These are phyloP conservation scores for Ceyx cyanopectus DNA, from an alignment of 2,113 vertebrate species.

Conservation along the genomic window DNA sequence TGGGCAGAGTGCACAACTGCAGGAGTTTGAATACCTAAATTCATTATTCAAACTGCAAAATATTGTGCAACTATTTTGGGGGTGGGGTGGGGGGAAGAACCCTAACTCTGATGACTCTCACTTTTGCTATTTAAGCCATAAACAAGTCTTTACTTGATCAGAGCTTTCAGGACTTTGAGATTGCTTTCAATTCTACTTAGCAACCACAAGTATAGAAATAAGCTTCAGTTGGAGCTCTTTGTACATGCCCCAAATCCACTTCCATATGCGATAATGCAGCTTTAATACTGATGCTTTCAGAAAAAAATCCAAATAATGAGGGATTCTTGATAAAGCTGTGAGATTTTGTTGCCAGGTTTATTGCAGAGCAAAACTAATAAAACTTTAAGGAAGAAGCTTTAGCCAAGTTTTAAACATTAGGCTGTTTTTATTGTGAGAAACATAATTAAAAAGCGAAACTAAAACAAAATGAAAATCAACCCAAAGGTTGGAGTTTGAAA, in stretches of 20 bases:
- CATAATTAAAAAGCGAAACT: background rate
- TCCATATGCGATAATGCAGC: background rate
- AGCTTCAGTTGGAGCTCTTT: background rate
- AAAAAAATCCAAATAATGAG: constrained; percentile 34
- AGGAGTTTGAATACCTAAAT: background rate
- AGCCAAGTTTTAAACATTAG: constrained; percentile 37
- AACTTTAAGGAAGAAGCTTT: constrained; percentile 37
- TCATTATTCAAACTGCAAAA: background rate
- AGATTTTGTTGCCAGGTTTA: constrained; percentile 39
- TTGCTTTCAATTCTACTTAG: background rate
- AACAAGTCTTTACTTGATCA: background rate
- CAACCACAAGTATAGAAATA: background rate
- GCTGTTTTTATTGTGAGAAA: constrained; percentile 27
- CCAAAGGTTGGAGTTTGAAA: background rate
- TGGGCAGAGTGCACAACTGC: background rate
- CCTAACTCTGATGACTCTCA: background rate
- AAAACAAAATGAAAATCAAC: background rate
- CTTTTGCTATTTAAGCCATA: background rate
- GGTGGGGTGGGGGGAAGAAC: background rate
- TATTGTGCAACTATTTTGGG: background rate
- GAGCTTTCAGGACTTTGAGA: background rate
- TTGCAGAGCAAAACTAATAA: constrained; percentile 43
- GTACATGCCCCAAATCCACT: background rate
- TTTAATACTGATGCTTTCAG: constrained; percentile 37
- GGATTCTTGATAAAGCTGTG: background rate